Conservation (phyloP, 2,888 invertebrate genomes). For the Heteromurus nitidus region DNA sequence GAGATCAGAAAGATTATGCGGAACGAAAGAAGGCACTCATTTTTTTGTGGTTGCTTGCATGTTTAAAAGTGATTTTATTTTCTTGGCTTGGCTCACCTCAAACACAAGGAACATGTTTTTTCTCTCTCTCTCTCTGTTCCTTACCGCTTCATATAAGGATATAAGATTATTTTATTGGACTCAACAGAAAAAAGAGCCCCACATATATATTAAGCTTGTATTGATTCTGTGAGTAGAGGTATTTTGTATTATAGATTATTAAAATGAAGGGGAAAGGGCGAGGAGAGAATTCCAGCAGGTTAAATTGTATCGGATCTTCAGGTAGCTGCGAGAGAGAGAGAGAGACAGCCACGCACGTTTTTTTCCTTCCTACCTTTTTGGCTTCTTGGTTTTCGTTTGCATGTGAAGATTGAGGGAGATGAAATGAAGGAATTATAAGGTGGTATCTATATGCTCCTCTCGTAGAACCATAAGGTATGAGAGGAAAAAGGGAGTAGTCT, state of each 20-base stretch:
- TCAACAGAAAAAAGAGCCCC: neutral
- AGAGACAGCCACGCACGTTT: conserved; percentile 18
- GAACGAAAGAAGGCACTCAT: conserved; percentile 24
- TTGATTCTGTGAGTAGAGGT: conserved; percentile 22
- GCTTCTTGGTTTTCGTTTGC: conserved; percentile 7
- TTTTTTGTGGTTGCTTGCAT: conserved; percentile 26
- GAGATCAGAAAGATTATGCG: conserved; percentile 25
- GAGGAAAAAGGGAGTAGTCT: conserved; percentile 65
- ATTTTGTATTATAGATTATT: conserved; percentile 18
- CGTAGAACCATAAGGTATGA: conserved; percentile 10
- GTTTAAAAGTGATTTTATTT: conserved; percentile 8
- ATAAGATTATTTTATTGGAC: conserved; percentile 3
- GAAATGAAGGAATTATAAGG: no score
- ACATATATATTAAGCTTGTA: conserved; percentile 7
- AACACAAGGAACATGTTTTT: neutral
- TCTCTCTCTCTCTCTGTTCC: conserved; percentile 17
- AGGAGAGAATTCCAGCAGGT: conserved; percentile 70
- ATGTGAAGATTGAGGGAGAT: neutral
- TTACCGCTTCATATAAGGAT: conserved; percentile 32
- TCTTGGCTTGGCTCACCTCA: conserved; percentile 7
- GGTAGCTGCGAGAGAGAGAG: no score
- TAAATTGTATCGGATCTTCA: conserved; percentile 46
- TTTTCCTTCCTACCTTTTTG: neutral
- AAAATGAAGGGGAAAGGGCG: conserved; percentile 37
- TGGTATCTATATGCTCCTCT: conserved; percentile 2